Evolutionary conservation across 2,113 vertebrate genomes (phyloP).

Genomic region (Oreochromis niloticus): DNA sequence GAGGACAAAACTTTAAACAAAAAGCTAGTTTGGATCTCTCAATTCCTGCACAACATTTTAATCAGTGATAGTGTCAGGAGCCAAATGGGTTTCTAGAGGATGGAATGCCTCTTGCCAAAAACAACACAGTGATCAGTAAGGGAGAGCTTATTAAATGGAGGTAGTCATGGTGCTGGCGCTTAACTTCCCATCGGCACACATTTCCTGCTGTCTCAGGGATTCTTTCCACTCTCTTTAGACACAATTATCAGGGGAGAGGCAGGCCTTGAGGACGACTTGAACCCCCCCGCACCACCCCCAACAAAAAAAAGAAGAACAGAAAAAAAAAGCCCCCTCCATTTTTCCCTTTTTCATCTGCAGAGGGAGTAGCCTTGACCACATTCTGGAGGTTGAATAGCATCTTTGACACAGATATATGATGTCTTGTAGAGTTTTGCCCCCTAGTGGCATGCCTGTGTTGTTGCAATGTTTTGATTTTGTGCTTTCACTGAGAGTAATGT

Average conservation of each 20-base stretch:
- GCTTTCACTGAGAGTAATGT: background rate
- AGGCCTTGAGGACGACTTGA: slow-evolving; percentile 50
- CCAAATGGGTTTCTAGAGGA: slow-evolving; percentile 43
- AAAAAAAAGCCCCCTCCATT: slow-evolving; percentile 35
- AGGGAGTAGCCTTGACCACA: slow-evolving; percentile 67
- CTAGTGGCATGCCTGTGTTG: slow-evolving; percentile 28
- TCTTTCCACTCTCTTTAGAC: slow-evolving; percentile 68
- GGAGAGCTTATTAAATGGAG: slow-evolving; percentile 50
- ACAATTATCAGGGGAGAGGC: slow-evolving; percentile 60
- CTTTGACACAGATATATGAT: slow-evolving; percentile 25
- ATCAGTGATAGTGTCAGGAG: slow-evolving; percentile 36
- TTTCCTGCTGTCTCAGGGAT: slow-evolving; percentile 66
- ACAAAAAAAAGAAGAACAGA: background rate
- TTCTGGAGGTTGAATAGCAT: slow-evolving; percentile 50
- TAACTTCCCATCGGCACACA: slow-evolving; percentile 55
- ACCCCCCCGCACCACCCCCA: background rate
- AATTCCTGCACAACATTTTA: slow-evolving; percentile 32
- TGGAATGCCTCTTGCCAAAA: slow-evolving; percentile 43
- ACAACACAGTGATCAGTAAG: slow-evolving; percentile 42
- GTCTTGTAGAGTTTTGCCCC: slow-evolving; percentile 39
- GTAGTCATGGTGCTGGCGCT: slow-evolving; percentile 44
- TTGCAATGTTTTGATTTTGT: background rate
- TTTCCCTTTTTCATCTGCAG: slow-evolving; percentile 60
- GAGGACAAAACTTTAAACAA: background rate
- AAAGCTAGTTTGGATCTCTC: background rate